Base-by-base conservation (phyloP, 2,888 invertebrate species). In the Micropterix aruncella region DNA sequence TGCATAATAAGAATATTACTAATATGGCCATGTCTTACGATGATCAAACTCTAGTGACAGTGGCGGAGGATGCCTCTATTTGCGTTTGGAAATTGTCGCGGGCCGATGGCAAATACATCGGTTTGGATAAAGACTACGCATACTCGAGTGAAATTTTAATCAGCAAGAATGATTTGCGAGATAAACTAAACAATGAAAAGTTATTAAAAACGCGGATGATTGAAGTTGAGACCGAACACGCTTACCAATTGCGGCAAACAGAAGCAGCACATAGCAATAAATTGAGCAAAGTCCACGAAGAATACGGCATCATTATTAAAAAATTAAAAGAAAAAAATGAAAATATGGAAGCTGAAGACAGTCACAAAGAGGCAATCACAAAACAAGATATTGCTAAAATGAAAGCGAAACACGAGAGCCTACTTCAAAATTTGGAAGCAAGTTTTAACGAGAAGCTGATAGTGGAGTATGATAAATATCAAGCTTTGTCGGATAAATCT, bases 401-500 rank as follows among this genome's bases (percentile, higher is more conserved):
- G 54, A 80, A 83, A 50, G 73, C 69, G 1, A 69, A 73, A 0
- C 83, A 88, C 54, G 81, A 81, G 47, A 67, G 77, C 46, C 75
- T 74, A 14, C 63, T 84, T 50, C 77, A 82, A 53, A 69, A 75
- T 18, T 62, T 85, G 49, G 86, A 88, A 58, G 79, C 79, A 2
- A 80, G 78, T 57, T 89, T 85, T 57, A 89, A 91, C 56, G 78
- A 83, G 49, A 86, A 89, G 59, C 74, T 95, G 49, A 85, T 93
- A 55, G 73, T 77, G 47, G 94, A 95, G 63, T 94, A 91, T 58
- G 87, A 92, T 55, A 91, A 92, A 66, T 91, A 84, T 60, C 75
- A 80, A 61, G 71, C 69, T 38, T 71, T 91, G 41, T 83, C 85
- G 59, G 76, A 79, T 46, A 80, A 78, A 56, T 77, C 80, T 53